Base-by-base conservation (phyloP, 2,888 invertebrate species). In the Caradrina kadenii region DNA sequence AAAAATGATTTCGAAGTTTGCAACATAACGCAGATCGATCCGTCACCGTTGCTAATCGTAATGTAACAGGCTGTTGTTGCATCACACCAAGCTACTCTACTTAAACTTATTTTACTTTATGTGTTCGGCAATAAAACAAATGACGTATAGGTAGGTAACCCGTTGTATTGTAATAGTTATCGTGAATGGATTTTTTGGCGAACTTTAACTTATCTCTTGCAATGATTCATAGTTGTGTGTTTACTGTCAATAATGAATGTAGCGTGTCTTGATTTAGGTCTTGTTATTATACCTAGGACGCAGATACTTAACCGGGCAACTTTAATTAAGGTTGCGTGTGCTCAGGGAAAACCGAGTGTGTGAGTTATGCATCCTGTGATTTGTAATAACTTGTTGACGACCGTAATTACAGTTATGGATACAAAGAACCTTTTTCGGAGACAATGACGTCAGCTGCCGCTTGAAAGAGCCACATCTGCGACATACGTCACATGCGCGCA, bases 401-500 rank as follows among this genome's bases (percentile, higher is more conserved):
- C n/a, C n/a, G n/a, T 21, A 21, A 49, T 19, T 19, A 21, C 21
- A 21, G 19, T 49, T 19, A 19, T 49, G 19, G 7, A 49, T n/a
- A 42, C 17, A 13, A 63, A 42, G 3, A 42, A 42, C n/a, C 17
- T 2, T 13, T 31, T 13, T 26, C 13, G 17, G 39, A 39, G n/a
- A 17, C 19, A 17, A 17, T 50, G 13, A 39, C 39, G 66, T 65
- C 15, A 22, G 6, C 8, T 11, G 10, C 45, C n/a, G 13, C 48
- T 15, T 61, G 17, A 21, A 22, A 26, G 26, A 48, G 6, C 19
- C n/a, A 21, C 53, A 45, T 39, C 17, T 48, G 64, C 54, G 58
- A 48, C 22, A 21, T 48, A 68, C 79, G 76, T 74, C 69, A 74
- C n/a, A 17, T 19, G 65, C 55, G 76, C 76, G 10, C n/a, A 42